Conservation (phyloP, 2,113 vertebrate species). For the Spermophilus dauricus region DNA sequence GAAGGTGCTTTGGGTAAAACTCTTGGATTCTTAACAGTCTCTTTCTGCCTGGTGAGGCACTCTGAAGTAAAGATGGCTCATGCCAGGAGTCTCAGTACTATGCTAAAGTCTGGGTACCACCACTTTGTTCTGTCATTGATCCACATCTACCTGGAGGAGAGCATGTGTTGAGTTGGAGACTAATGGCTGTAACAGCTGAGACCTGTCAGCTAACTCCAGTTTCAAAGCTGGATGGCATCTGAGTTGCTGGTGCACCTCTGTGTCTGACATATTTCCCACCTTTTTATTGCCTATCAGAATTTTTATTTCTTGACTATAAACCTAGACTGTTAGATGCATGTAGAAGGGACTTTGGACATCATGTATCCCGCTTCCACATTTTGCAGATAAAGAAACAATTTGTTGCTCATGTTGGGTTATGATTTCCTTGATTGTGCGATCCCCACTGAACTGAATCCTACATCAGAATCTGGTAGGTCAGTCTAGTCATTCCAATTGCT, state of each 20-base stretch:
- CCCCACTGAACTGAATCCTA: not conserved
- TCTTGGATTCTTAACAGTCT: not conserved
- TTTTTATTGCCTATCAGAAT: not conserved
- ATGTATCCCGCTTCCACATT: rapidly evolving
- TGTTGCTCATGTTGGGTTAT: not conserved
- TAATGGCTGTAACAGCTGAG: not conserved
- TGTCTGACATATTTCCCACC: not conserved
- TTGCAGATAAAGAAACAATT: rapidly evolving
- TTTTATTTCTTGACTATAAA: not conserved
- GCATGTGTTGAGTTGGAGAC: not conserved
- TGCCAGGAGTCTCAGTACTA: no score
- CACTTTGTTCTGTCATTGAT: not conserved
- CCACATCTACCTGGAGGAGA: not conserved
- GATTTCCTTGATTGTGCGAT: not conserved
- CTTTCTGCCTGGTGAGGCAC: not conserved
- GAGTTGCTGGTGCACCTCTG: not conserved
- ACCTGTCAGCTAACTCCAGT: not conserved
- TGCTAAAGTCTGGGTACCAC: no score
- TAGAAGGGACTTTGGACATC: rapidly evolving
- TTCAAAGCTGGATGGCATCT: no score
- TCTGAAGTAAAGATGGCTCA: not conserved
- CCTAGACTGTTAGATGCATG: not conserved
- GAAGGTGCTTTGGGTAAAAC: not conserved
- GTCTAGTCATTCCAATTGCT: not conserved
- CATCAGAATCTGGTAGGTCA: not conserved